phyloP scores from a whole-genome alignment of 2,888 invertebrate genomes.

The Marronus borbonicus region DNA sequence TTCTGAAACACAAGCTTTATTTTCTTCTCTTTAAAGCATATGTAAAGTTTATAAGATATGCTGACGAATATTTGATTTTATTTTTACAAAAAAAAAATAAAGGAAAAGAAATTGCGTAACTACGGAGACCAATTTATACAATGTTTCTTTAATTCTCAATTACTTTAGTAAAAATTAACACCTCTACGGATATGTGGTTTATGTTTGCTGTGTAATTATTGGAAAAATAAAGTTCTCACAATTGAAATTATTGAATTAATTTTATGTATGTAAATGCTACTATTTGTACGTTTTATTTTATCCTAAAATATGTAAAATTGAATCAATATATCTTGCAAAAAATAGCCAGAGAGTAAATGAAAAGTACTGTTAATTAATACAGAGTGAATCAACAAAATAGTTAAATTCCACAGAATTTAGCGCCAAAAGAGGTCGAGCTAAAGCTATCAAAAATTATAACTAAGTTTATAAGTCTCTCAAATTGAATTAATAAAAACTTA shows the following conservation, averaged over 20 bases:
- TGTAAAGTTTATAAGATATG: slow-evolving; percentile 43
- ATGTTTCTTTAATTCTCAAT: not conserved
- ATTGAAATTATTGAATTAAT: not conserved
- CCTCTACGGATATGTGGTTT: slow-evolving; percentile 1
- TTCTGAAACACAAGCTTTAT: slow-evolving; percentile 46
- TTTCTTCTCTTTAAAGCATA: slow-evolving; percentile 34
- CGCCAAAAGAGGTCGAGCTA: too few relatives aligned
- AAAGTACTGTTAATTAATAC: too few relatives aligned
- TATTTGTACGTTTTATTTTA: not conserved
- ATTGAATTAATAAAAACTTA: too few relatives aligned
- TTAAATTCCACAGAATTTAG: too few relatives aligned
- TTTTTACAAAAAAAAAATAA: not conserved
- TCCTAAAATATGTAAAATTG: slow-evolving; percentile 21
- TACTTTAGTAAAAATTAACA: not conserved
- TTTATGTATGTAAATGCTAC: slow-evolving; percentile 14
- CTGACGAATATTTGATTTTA: slow-evolving; percentile 20
- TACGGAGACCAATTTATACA: slow-evolving; percentile 1
- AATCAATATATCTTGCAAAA: not conserved
- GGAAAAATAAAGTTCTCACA: not conserved
- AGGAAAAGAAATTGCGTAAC: not conserved
- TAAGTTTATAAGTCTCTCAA: too few relatives aligned
- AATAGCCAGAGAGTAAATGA: too few relatives aligned
- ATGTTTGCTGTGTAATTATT: not conserved
- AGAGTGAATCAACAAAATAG: too few relatives aligned
- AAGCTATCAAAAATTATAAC: too few relatives aligned